Percentiles rank a stretch among this genome's conserved stretches.
Conservation (phyloP, 2,113 vertebrate species). For the Falcunculus frontatus region DNA sequence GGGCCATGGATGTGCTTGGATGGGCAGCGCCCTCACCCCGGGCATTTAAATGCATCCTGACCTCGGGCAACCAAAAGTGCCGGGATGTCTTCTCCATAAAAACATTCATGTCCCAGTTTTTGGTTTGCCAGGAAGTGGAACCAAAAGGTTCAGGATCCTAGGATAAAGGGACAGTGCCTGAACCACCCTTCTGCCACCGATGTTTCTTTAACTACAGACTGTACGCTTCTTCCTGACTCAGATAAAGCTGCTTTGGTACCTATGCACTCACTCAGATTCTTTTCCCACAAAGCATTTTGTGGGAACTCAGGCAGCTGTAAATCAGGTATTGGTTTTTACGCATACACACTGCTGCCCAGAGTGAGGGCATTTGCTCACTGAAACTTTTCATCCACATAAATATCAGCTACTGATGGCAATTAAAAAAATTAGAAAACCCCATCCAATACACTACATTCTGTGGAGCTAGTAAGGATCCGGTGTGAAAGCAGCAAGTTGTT, state of each 20-base stretch:
- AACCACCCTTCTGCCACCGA: background rate
- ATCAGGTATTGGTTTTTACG: background rate
- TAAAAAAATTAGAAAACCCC: background rate
- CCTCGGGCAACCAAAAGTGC: background rate
- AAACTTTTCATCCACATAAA: background rate
- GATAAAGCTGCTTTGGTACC: background rate
- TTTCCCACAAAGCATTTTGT: background rate
- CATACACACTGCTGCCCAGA: fast-evolving
- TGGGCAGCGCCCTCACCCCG: background rate
- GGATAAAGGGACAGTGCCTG: background rate
- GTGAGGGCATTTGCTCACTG: fast-evolving
- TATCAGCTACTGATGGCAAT: background rate
- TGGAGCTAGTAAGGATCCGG: background rate
- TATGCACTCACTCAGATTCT: background rate
- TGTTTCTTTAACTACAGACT: background rate
- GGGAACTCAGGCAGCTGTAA: background rate
- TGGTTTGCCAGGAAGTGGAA: background rate
- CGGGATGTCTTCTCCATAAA: background rate
- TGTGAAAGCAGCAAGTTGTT: background rate
- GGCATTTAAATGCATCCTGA: background rate
- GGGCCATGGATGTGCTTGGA: fast-evolving
- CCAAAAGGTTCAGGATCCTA: background rate
- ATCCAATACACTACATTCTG: background rate
- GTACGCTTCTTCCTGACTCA: background rate
- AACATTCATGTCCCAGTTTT: fast-evolving